Evolutionary conservation across 2,888 invertebrate species (phyloP).

Genomic region (Taphrorychus bicolor): DNA sequence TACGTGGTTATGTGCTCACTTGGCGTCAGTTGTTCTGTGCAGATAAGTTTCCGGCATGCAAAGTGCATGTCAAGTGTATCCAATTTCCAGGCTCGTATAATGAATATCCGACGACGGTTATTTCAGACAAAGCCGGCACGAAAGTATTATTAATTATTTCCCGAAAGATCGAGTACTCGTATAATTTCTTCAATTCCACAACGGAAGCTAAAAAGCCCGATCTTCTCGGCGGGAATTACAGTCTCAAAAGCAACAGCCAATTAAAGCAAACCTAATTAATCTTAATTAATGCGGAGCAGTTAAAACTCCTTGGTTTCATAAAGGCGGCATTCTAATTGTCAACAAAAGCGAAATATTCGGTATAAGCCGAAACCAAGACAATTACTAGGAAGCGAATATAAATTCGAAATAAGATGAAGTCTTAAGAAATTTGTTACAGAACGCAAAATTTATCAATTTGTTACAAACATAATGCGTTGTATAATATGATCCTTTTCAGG

Average conservation of each 20-base stretch:
- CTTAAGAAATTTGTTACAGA: background rate
- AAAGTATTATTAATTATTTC: background rate
- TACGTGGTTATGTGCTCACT: background rate
- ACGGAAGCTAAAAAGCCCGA: background rate
- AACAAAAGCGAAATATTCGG: conserved; percentile 19
- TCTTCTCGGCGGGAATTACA: background rate
- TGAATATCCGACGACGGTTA: background rate
- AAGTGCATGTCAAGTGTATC: background rate
- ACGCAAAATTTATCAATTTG: no score
- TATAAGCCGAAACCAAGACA: conserved; percentile 13
- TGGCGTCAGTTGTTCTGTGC: conserved; percentile 4
- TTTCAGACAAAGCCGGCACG: background rate
- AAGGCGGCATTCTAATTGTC: conserved; percentile 20
- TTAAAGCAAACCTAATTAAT: conserved; percentile 17
- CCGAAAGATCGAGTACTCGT: no score
- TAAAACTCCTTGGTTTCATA: conserved; percentile 12
- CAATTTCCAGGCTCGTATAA: background rate
- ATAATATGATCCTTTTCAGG: no score
- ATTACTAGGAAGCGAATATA: conserved; percentile 10
- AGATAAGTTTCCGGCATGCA: background rate
- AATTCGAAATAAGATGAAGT: conserved; percentile 14
- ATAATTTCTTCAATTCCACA: background rate
- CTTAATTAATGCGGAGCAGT: conserved; percentile 14
- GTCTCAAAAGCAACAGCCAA: background rate
- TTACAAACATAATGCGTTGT: no score